phyloP scores from a whole-genome alignment of 2,888 invertebrate genomes.

The Drosophila mimica region DNA sequence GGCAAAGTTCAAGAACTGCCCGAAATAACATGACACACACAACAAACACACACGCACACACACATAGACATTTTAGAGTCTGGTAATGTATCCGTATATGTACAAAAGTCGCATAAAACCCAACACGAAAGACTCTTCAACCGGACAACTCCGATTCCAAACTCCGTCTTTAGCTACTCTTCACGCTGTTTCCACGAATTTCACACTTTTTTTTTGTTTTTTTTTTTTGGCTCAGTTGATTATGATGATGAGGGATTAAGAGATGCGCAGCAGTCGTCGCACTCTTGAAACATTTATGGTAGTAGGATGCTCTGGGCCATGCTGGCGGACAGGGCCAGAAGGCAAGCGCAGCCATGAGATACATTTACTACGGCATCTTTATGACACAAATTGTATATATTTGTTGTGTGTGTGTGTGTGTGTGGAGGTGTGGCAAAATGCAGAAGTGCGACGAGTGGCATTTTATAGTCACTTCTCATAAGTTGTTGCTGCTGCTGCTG shows the following conservation, averaged over 20 bases:
- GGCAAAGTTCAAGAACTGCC: conserved; percentile 69
- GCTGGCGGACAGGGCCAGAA: conserved; percentile 2
- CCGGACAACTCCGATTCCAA: conserved; percentile 7
- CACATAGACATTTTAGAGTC: background rate
- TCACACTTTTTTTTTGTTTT: conserved; percentile 57
- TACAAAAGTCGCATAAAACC: conserved; percentile 22
- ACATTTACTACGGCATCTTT: conserved; percentile 61
- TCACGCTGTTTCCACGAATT: conserved; percentile 73
- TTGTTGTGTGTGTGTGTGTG: background rate
- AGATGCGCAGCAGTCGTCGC: conserved; percentile 47
- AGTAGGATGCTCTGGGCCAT: conserved; percentile 19
- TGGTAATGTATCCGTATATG: conserved; percentile 35
- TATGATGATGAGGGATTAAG: conserved; percentile 77
- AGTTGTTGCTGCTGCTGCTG: background rate
- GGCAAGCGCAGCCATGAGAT: conserved; percentile 52
- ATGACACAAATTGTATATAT: conserved; percentile 51
- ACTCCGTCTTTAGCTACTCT: conserved; percentile 37
- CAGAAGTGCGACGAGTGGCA: conserved; percentile 30
- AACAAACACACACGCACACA: conserved; percentile 8
- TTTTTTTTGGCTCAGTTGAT: conserved; percentile 58
- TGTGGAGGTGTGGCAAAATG: conserved; percentile 26
- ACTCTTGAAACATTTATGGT: conserved; percentile 47
- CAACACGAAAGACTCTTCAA: conserved; percentile 27
- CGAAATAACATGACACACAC: conserved; percentile 39
- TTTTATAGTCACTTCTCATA: conserved; percentile 26